Evolutionary conservation across 2,113 vertebrate species (phyloP).

Genomic region (Lontra canadensis): DNA sequence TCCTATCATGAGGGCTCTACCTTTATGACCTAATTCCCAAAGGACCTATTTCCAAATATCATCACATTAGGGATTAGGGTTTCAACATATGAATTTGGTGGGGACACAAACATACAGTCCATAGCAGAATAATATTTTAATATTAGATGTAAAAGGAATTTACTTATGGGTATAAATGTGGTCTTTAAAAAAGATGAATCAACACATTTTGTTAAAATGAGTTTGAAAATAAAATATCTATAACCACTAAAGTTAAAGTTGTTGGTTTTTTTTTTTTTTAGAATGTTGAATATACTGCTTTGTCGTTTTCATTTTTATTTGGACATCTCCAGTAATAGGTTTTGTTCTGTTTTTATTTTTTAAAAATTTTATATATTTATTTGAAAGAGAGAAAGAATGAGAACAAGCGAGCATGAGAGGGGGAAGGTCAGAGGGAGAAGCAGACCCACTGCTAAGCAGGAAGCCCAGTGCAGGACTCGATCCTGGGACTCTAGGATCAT

Average conservation of each 20-base stretch:
- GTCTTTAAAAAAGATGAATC: background rate
- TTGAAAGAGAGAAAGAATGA: no score
- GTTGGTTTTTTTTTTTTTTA: background rate
- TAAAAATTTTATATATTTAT: no score
- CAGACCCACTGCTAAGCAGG: no score
- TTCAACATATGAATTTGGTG: background rate
- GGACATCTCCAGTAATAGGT: background rate
- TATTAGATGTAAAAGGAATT: background rate
- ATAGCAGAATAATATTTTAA: background rate
- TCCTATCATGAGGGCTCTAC: background rate
- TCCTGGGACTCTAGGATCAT: no score
- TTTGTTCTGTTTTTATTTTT: no score
- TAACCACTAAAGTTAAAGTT: background rate
- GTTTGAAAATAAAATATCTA: background rate
- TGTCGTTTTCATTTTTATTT: background rate
- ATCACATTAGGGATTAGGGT: background rate
- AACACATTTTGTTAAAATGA: background rate
- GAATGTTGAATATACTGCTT: background rate
- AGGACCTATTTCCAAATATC: background rate
- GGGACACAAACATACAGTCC: background rate
- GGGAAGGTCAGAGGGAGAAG: no score
- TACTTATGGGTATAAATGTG: background rate
- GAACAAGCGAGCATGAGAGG: no score
- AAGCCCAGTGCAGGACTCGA: no score
- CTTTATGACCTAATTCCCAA: background rate